A percentile compares a stretch with the other conserved stretches of the same genome.
Evolutionary conservation across 2,797 vertebrate genomes (phyloP).

Genomic region (Fundulus diaphanus): DNA sequence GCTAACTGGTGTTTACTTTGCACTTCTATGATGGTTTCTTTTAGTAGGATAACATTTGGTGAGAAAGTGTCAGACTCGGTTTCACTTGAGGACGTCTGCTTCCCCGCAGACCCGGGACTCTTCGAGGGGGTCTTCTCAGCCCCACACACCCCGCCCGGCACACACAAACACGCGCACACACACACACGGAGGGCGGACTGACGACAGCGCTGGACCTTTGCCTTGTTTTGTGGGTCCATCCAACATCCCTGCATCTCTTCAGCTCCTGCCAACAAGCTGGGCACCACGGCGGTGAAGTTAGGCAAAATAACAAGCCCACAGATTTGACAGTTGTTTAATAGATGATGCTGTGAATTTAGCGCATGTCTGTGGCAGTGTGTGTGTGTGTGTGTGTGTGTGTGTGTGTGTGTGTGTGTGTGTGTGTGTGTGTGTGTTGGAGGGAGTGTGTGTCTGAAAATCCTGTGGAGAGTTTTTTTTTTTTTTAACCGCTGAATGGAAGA

Average conservation of each 20-base stretch:
- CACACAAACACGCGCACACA: neutral
- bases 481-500: conserved; percentile 74
- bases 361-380: conserved; percentile 9
- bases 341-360: conserved; percentile 33
- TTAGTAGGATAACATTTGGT: conserved; percentile 73
- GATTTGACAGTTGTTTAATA: conserved; percentile 37
- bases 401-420: conserved; percentile 23
- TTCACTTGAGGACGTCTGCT: conserved; percentile 58
- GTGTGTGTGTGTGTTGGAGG: conserved; percentile 23
- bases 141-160: conserved; percentile 1
- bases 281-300: conserved; percentile 21
- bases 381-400: neutral
- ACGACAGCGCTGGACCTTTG: conserved; percentile 58
- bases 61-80: conserved; percentile 75
- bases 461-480: conserved; percentile 35
- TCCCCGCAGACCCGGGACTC: conserved; percentile 55
- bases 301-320: conserved; percentile 23
- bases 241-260: conserved; percentile 67
- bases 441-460: conserved; percentile 50
- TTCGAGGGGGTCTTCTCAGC: conserved; percentile 63
- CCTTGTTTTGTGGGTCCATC: conserved; percentile 61
- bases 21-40: conserved; percentile 62
- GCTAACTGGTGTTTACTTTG: conserved; percentile 69
- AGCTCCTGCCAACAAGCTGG: conserved; percentile 52
- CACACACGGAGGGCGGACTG: conserved; percentile 32